Conservation (phyloP, 2,888 invertebrate genomes). For the Euphydryas editha region DNA sequence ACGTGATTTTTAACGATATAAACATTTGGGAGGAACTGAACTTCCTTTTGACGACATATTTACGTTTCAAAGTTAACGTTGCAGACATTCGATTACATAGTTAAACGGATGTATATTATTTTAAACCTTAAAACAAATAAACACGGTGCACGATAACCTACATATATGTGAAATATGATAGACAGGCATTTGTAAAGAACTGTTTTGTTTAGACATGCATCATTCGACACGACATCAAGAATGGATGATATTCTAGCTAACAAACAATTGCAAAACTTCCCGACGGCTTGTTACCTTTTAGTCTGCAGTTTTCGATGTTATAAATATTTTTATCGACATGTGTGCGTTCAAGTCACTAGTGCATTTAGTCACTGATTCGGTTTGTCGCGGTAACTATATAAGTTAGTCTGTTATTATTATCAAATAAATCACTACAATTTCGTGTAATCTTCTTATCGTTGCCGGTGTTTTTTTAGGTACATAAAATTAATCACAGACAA, state of each 20-base stretch:
- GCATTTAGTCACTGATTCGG: constrained; percentile 27
- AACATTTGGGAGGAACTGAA: background rate
- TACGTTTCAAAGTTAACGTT: background rate
- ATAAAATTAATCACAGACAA: constrained; percentile 26
- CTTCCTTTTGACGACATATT: background rate
- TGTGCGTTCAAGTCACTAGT: constrained; percentile 29
- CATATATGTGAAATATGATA: constrained; percentile 26
- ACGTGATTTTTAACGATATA: background rate
- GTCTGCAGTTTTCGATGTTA: constrained; percentile 14
- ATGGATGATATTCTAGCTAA: constrained; percentile 39
- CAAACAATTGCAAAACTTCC: constrained; percentile 20
- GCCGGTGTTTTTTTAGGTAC: constrained; percentile 12
- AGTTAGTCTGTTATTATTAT: constrained; percentile 22
- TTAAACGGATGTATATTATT: background rate
- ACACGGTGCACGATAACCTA: constrained; percentile 10
- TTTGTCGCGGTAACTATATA: constrained; percentile 24
- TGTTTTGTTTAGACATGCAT: constrained; percentile 62
- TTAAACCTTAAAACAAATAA: background rate
- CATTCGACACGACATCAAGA: constrained; percentile 55
- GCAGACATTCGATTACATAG: background rate
- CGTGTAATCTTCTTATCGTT: constrained; percentile 18
- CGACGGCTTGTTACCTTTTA: constrained; percentile 7
- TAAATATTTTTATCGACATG: constrained; percentile 33
- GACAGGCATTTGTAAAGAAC: constrained; percentile 47
- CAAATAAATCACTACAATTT: constrained; percentile 32